Evolutionary conservation across 2,797 vertebrate genomes (phyloP).

Genomic region (Urophycis tenuis): DNA sequence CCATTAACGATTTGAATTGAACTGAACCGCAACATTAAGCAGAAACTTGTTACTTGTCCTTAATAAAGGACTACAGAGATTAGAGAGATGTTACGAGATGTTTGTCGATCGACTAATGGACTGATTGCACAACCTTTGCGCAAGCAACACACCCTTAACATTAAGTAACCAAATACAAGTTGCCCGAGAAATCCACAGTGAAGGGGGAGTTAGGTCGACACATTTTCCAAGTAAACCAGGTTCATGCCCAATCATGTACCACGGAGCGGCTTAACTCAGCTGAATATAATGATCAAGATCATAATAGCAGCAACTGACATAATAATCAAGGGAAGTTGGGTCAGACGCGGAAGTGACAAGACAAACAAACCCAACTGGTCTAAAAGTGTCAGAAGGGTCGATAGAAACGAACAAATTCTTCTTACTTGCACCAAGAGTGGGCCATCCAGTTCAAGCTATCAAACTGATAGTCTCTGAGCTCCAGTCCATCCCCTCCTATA

Average conservation of each 20-base stretch:
- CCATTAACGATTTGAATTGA: no score
- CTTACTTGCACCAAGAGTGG: slow-evolving; percentile 99
- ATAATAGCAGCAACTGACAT: neutral
- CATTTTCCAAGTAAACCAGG: neutral
- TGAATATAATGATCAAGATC: no score
- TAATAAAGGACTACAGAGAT: no score
- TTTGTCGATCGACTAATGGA: no score
- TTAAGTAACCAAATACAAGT: neutral
- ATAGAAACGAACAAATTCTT: slow-evolving; percentile 7
- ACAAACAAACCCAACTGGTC: no score
- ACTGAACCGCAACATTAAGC: no score
- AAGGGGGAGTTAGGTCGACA: no score
- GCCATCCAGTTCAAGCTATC: slow-evolving; percentile 98
- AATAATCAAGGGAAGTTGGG: neutral
- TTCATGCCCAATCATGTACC: neutral
- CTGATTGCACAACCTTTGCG: neutral
- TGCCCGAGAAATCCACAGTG: neutral
- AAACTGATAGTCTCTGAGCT: slow-evolving; percentile 94
- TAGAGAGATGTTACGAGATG: no score
- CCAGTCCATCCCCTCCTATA: slow-evolving; percentile 85
- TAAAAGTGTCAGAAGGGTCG: neutral
- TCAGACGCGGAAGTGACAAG: neutral
- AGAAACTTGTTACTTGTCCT: no score
- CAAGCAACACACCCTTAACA: neutral
- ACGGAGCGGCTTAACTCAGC: no score